Conservation (phyloP, 2,113 vertebrate genomes). For the Plecotus auritus region DNA sequence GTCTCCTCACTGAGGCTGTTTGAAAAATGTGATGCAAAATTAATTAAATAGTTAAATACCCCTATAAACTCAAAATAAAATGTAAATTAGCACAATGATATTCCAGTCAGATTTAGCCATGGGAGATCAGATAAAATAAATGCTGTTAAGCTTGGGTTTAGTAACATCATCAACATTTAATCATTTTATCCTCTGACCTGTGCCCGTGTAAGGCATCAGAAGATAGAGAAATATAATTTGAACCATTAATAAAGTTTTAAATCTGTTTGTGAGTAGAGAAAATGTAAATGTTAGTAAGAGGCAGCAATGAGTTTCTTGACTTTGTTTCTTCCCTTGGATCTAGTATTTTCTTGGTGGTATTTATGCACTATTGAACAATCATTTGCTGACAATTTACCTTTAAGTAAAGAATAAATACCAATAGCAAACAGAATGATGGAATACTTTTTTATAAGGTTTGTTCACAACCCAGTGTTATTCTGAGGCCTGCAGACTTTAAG, state of each 20-base stretch:
- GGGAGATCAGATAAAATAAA: background rate
- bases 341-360: background rate
- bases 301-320: background rate
- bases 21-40: background rate
- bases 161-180: background rate
- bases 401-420: background rate
- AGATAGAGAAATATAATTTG: background rate
- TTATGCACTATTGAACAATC: background rate
- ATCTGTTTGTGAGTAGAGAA: background rate
- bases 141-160: background rate
- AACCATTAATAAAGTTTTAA: background rate
- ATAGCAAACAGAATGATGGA: background rate
- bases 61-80: background rate
- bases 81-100: background rate
- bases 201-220: background rate
- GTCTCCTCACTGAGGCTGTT: background rate
- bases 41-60: constrained; percentile 27
- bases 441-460: background rate
- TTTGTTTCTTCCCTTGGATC: background rate
- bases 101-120: background rate
- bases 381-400: background rate
- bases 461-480: background rate
- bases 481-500: background rate
- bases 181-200: background rate
- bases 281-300: background rate